Evolutionary conservation across 2,113 vertebrate species (phyloP).

Genomic region (Triplophysa siluroides): DNA sequence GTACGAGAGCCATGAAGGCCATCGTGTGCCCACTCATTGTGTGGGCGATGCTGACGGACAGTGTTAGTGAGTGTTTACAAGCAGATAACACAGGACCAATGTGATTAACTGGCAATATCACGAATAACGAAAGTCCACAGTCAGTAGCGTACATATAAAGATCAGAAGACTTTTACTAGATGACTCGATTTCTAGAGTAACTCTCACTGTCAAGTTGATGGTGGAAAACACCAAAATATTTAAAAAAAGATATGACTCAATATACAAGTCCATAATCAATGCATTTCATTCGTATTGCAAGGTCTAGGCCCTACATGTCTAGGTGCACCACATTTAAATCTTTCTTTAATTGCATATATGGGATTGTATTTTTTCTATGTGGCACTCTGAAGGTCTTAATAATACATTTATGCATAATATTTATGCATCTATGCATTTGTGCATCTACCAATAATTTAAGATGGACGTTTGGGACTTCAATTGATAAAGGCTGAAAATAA

Average conservation of each 20-base stretch:
- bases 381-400: not conserved
- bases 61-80: slow-evolving; percentile 26
- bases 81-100: not conserved
- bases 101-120: not conserved
- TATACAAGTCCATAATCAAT: not conserved
- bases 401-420: not conserved
- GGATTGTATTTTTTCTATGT: not conserved
- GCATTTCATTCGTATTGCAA: not conserved
- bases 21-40: slow-evolving; percentile 7
- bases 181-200: slow-evolving; percentile 10
- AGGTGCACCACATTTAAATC: not conserved
- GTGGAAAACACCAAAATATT: slow-evolving; percentile 10
- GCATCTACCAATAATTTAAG: not conserved
- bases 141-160: not conserved
- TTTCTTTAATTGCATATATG: not conserved
- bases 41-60: slow-evolving; percentile 13
- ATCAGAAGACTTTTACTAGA: not conserved
- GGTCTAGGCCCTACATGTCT: not conserved
- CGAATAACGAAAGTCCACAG: not conserved
- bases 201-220: not conserved
- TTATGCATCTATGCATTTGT: not conserved
- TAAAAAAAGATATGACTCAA: not conserved
- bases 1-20: not conserved
- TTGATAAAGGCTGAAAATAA: not conserved
- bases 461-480: not conserved